Evolutionary conservation across 2,888 invertebrate species (phyloP).

Genomic region (Netelia virgata): DNA sequence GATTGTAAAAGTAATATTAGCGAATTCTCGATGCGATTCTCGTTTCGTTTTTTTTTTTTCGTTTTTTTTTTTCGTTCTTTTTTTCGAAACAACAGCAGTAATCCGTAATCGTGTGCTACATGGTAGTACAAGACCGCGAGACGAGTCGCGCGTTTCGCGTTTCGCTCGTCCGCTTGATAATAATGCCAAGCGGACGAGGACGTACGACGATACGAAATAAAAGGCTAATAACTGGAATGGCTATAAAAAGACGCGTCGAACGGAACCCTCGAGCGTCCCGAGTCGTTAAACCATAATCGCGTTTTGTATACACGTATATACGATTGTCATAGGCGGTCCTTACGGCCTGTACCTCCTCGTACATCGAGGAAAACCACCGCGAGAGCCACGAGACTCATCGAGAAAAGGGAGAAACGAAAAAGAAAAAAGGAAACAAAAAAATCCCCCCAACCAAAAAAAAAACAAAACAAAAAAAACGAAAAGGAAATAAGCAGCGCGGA

Average conservation of each 20-base stretch:
- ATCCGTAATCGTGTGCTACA: slow-evolving; percentile 10
- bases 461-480: not conserved
- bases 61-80: not conserved
- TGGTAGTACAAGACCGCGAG: not conserved
- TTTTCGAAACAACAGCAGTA: not conserved
- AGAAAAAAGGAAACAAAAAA: slow-evolving; percentile 29
- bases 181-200: slow-evolving; percentile 31
- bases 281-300: slow-evolving; percentile 61
- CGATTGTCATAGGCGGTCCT: not conserved
- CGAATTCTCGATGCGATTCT: not conserved
- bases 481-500: slow-evolving; percentile 55
- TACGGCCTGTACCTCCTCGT: no score
- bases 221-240: slow-evolving; percentile 49
- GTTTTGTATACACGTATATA: slow-evolving; percentile 31
- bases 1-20: slow-evolving; percentile 47
- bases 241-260: slow-evolving; percentile 51
- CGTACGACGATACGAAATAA: slow-evolving; percentile 53
- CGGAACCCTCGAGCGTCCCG: slow-evolving; percentile 33
- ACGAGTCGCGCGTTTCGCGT: slow-evolving; percentile 11
- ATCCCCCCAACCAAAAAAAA: slow-evolving; percentile 50
- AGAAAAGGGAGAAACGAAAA: slow-evolving; percentile 61
- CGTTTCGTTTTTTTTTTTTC: not conserved
- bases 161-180: slow-evolving; percentile 22
- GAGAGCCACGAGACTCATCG: slow-evolving; percentile 1
- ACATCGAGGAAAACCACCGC: not conserved